These are phyloP conservation scores for Fistularia commersonii DNA, from an alignment of 2,797 vertebrate species.

Conservation along the genomic window DNA sequence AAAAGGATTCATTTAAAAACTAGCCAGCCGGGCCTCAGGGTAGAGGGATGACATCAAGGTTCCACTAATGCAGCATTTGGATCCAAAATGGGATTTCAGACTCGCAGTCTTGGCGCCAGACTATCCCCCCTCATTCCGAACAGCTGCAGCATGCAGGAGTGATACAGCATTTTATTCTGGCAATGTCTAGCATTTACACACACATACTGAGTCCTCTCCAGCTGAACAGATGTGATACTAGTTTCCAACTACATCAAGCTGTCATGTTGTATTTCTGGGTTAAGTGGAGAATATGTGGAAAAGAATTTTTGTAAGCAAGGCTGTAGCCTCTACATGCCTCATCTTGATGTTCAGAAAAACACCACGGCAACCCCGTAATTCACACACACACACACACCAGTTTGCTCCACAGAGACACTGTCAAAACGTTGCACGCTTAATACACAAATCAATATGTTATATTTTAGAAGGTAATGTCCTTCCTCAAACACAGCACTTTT, in stretches of 20 bases:
- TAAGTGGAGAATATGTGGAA: conserved; percentile 38
- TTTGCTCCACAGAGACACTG: conserved; percentile 25
- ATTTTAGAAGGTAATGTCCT: conserved; percentile 25
- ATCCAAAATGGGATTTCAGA: conserved; percentile 61
- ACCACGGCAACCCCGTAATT: conserved; percentile 11
- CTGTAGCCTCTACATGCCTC: conserved; percentile 9
- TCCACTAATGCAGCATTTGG: conserved; percentile 52
- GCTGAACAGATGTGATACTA: conserved; percentile 44
- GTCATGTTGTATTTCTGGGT: conserved; percentile 36
- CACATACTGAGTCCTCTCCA: conserved; percentile 17
- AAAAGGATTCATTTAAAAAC: conserved; percentile 63
- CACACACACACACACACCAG: neutral
- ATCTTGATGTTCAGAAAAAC: conserved; percentile 10
- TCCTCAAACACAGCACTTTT: too few relatives aligned
- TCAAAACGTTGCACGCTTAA: conserved; percentile 27
- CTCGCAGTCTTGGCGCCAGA: conserved; percentile 31
- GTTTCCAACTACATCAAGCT: conserved; percentile 35
- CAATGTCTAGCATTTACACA: conserved; percentile 17
- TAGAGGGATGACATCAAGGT: conserved; percentile 54
- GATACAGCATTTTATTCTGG: conserved; percentile 44
- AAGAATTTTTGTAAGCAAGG: conserved; percentile 5
- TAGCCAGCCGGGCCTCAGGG: conserved; percentile 43
- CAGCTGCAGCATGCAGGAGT: conserved; percentile 47
- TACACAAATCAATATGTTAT: conserved; percentile 42
- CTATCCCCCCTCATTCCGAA: conserved; percentile 37